Evolutionary conservation across 2,797 vertebrate genomes (phyloP).

Genomic region (Poeciliopsis presidionis): DNA sequence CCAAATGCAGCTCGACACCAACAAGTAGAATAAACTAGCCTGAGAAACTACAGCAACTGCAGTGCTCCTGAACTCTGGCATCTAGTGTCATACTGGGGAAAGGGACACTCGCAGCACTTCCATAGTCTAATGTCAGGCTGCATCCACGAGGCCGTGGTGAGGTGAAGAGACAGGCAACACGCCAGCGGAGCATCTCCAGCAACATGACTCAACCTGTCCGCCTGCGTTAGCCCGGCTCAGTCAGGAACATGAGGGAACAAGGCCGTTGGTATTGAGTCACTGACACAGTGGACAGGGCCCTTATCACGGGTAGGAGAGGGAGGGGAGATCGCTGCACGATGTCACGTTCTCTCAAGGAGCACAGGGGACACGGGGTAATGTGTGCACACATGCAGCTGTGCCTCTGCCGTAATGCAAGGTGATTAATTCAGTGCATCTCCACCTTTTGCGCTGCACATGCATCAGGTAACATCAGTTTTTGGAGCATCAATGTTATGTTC

Average conservation of each 20-base stretch:
- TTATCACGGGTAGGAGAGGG: conserved; percentile 35
- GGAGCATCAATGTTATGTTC: neutral
- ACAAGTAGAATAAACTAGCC: conserved; percentile 38
- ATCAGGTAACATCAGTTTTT: conserved; percentile 9
- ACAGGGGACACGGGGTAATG: conserved; percentile 2
- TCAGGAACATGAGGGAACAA: conserved; percentile 70
- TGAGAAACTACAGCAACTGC: conserved; percentile 38
- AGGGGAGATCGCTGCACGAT: conserved; percentile 24
- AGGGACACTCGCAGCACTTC: conserved; percentile 58
- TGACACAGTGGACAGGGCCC: conserved; percentile 67
- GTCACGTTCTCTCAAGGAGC: conserved; percentile 44
- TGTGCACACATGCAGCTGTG: conserved; percentile 14
- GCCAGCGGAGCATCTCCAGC: conserved; percentile 74
- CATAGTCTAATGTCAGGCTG: conserved; percentile 65
- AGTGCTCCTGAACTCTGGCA: conserved; percentile 64
- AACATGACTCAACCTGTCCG: conserved; percentile 79
- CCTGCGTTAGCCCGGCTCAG: conserved; percentile 66
- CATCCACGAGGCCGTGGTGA: conserved; percentile 61
- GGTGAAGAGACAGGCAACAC: conserved; percentile 77
- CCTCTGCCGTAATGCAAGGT: conserved; percentile 20
- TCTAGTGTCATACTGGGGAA: conserved; percentile 60
- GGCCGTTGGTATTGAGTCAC: conserved; percentile 73
- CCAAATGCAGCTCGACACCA: conserved; percentile 51
- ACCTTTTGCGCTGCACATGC: neutral
- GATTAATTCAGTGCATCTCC: neutral